Conservation (phyloP, 2,888 invertebrate species). For the Cremastobaeus sp. region DNA sequence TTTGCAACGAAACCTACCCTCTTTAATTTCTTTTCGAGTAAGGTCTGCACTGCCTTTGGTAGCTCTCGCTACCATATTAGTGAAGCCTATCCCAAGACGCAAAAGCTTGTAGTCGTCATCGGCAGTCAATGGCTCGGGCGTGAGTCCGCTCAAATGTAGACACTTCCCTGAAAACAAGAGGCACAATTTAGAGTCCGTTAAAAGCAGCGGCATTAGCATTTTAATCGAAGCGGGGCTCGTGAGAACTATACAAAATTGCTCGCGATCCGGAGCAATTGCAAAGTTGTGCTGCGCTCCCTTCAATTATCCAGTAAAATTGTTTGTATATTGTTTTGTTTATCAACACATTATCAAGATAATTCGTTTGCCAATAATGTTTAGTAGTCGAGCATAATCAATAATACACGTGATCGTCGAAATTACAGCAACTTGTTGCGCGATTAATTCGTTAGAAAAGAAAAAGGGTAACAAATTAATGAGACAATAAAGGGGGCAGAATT, state of each 20-base stretch:
- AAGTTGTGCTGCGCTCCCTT: too few relatives aligned
- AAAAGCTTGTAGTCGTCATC: slow-evolving; percentile 96
- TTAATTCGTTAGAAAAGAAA: slow-evolving; percentile 16
- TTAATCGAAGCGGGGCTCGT: too few relatives aligned
- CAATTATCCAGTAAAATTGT: too few relatives aligned
- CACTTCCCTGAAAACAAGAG: slow-evolving; percentile 87
- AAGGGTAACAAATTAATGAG: slow-evolving; percentile 21
- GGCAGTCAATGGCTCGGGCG: slow-evolving; percentile 96
- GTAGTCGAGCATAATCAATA: too few relatives aligned
- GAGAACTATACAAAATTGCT: too few relatives aligned
- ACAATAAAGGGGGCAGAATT: slow-evolving; percentile 30
- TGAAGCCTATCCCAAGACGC: slow-evolving; percentile 97
- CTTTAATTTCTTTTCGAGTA: slow-evolving; percentile 94
- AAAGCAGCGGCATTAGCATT: too few relatives aligned
- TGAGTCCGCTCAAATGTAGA: slow-evolving; percentile 94
- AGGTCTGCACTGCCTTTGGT: slow-evolving; percentile 98
- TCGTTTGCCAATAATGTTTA: slow-evolving; percentile 9
- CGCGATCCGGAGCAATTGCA: too few relatives aligned
- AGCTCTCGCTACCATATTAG: slow-evolving; percentile 97
- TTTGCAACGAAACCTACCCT: slow-evolving; percentile 82
- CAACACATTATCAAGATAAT: too few relatives aligned
- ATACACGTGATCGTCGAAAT: too few relatives aligned
- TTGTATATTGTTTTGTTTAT: too few relatives aligned
- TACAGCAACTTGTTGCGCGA: slow-evolving; percentile 38
- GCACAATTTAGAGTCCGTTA: slow-evolving; percentile 1